Evolutionary conservation across 2,888 invertebrate genomes (phyloP).

Genomic region (Elmis aenea): DNA sequence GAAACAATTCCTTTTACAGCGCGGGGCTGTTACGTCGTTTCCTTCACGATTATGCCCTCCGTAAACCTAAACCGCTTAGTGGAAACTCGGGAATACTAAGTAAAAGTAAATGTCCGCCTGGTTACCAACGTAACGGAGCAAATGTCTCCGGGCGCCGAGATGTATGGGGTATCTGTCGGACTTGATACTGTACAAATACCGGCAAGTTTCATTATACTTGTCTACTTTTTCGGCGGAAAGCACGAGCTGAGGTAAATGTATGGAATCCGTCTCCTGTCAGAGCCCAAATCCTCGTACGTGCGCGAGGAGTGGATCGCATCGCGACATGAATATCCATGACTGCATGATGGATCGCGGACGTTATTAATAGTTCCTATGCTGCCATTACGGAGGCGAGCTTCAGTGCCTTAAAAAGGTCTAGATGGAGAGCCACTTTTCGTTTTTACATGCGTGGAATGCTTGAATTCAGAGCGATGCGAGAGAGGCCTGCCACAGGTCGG

Average conservation of each 20-base stretch:
- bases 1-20: background rate
- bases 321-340: slow-evolving; percentile 25
- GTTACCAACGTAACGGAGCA: too few species aligned
- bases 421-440: slow-evolving; percentile 8
- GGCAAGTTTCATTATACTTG: slow-evolving; percentile 24
- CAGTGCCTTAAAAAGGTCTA: slow-evolving; percentile 13
- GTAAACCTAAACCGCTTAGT: too few species aligned
- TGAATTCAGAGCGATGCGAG: too few species aligned
- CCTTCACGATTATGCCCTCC: too few species aligned
- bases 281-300: slow-evolving; percentile 19
- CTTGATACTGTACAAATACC: slow-evolving; percentile 22
- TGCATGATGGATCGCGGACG: slow-evolving; percentile 21
- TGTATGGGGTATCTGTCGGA: slow-evolving; percentile 17
- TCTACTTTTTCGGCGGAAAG: slow-evolving; percentile 20
- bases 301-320: slow-evolving; percentile 16
- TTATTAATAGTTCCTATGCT: slow-evolving; percentile 19
- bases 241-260: slow-evolving; percentile 24
- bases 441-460: slow-evolving; percentile 6
- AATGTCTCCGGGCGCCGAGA: slow-evolving; percentile 4
- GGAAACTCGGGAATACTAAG: too few species aligned
- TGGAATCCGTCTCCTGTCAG: slow-evolving; percentile 23
- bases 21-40: background rate
- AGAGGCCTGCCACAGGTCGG: too few species aligned
- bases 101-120: too few species aligned
- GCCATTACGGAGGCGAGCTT: slow-evolving; percentile 14